These are phyloP conservation scores for Capromys pilorides DNA, from an alignment of 2,797 vertebrate species.

Conservation along the genomic window DNA sequence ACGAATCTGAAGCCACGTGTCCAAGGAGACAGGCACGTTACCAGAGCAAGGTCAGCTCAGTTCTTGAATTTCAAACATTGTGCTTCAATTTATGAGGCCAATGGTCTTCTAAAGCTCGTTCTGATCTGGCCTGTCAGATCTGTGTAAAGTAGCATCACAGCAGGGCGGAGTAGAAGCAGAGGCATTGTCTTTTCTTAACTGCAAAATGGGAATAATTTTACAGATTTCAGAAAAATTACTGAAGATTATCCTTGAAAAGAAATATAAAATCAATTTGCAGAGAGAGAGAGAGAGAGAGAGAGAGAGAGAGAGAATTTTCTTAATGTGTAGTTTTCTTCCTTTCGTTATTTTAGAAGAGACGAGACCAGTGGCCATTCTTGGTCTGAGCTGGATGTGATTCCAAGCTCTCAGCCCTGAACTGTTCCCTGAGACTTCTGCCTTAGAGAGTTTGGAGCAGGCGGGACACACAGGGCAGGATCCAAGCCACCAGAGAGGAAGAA, in stretches of 20 bases:
- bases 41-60: background rate
- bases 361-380: background rate
- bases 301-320: background rate
- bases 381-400: slow-evolving; percentile 6
- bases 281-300: no score
- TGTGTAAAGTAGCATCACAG: no score
- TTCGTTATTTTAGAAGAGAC: background rate
- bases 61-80: background rate
- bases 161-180: background rate
- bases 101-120: no score
- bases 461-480: background rate
- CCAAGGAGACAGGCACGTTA: background rate
- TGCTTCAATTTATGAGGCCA: no score
- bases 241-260: background rate
- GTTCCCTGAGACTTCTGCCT: background rate
- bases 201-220: background rate
- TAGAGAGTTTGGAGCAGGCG: background rate
- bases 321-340: slow-evolving; percentile 7
- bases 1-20: background rate
- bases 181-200: background rate
- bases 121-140: no score
- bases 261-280: background rate
- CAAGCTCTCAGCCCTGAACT: background rate
- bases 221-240: background rate
- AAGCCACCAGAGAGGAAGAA: background rate